These are phyloP conservation scores for Spialia ferax DNA, from an alignment of 2,888 invertebrate genomes.

Conservation along the genomic window DNA sequence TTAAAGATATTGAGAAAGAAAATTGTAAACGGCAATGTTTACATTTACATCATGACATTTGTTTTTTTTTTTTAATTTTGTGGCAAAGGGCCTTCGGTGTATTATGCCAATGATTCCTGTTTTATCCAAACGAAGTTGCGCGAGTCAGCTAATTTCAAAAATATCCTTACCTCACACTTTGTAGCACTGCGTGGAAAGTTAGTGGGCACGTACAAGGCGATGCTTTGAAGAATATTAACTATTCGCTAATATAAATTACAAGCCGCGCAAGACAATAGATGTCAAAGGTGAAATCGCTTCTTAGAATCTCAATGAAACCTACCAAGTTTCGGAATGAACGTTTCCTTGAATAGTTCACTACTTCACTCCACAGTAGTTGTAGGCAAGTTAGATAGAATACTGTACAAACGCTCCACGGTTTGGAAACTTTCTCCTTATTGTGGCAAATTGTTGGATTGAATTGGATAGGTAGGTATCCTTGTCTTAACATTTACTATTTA, in stretches of 20 bases:
- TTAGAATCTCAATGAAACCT: not conserved
- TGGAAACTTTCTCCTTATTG: not conserved
- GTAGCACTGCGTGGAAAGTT: not conserved
- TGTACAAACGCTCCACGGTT: not conserved
- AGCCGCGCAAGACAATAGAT: not conserved
- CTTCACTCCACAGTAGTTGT: not conserved
- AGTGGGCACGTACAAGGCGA: not conserved
- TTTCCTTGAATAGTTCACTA: not conserved
- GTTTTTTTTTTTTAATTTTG: too few relatives aligned
- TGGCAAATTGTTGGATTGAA: not conserved
- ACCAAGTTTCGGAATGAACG: not conserved
- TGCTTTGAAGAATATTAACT: not conserved
- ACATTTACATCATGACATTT: too few relatives aligned
- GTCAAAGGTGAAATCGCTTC: conserved; percentile 6
- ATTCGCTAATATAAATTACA: not conserved
- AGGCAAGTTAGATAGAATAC: not conserved
- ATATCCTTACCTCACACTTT: too few relatives aligned
- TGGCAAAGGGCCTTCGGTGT: too few relatives aligned
- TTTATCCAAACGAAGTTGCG: too few relatives aligned
- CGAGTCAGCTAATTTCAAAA: too few relatives aligned
- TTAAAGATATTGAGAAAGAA: too few relatives aligned
- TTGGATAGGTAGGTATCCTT: too few relatives aligned
- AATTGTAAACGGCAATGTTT: too few relatives aligned
- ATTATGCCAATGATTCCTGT: too few relatives aligned
- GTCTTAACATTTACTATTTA: too few relatives aligned